Conservation (phyloP, 2,888 invertebrate genomes). For the Fissipunctia ypsillon region DNA sequence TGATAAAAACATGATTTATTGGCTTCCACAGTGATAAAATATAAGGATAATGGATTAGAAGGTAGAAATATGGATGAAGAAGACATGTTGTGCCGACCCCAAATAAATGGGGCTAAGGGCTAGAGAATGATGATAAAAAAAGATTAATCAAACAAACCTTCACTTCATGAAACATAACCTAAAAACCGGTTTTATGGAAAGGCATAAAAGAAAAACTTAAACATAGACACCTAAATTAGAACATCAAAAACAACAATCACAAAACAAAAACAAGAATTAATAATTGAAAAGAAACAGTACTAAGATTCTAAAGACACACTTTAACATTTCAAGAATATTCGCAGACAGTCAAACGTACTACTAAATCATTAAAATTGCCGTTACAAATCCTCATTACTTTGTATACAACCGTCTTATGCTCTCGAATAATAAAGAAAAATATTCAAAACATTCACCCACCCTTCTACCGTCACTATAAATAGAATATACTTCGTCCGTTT, state of each 20-base stretch:
- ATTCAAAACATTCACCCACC: slow-evolving; percentile 65
- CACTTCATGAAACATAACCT: not conserved
- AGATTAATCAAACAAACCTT: not conserved
- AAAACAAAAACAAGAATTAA: slow-evolving; percentile 52
- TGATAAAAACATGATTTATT: too few relatives aligned
- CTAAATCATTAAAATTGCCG: slow-evolving; percentile 76
- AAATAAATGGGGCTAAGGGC: too few relatives aligned
- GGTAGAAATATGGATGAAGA: too few relatives aligned
- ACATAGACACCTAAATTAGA: slow-evolving; percentile 24
- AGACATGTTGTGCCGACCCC: too few relatives aligned
- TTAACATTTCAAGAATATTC: slow-evolving; percentile 54
- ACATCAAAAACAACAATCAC: slow-evolving; percentile 28
- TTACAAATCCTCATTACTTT: slow-evolving; percentile 76
- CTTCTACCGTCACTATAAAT: slow-evolving; percentile 46
- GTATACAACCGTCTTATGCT: slow-evolving; percentile 67
- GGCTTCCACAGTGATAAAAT: too few relatives aligned
- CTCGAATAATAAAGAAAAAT: slow-evolving; percentile 71
- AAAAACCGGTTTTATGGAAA: slow-evolving; percentile 14
- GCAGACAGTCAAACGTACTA: slow-evolving; percentile 56
- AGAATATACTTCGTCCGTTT: slow-evolving; percentile 35
- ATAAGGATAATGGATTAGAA: too few relatives aligned
- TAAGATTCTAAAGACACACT: slow-evolving; percentile 39
- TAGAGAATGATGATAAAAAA: not conserved
- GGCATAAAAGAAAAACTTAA: slow-evolving; percentile 3
- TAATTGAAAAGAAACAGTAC: slow-evolving; percentile 46